Evolutionary conservation across 1,140 invertebrate genomes (phyloP).

Genomic region (Ostrea edulis): DNA sequence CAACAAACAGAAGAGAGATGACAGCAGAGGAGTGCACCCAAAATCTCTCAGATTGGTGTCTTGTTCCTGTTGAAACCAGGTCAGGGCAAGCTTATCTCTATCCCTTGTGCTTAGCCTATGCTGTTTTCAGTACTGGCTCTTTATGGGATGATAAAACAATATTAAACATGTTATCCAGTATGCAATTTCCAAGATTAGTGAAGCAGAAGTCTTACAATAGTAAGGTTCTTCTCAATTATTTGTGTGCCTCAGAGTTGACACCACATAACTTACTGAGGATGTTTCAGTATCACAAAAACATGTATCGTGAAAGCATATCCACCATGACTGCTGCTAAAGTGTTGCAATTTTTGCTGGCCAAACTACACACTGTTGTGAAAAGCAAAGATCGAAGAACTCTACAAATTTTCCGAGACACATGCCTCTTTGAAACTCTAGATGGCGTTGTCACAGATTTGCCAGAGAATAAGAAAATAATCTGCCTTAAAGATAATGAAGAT

Average conservation of each 20-base stretch:
- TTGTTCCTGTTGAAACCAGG: background rate
- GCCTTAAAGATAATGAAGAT: background rate
- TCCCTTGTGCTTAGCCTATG: background rate
- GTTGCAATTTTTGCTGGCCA: background rate
- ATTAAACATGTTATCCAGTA: background rate
- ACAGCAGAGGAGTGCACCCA: background rate
- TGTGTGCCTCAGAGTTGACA: background rate
- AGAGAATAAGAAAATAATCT: background rate
- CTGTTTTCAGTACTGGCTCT: background rate
- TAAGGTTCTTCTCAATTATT: background rate
- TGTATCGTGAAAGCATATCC: background rate
- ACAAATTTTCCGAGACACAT: background rate
- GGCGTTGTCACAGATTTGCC: background rate
- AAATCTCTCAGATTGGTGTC: background rate
- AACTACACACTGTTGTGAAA: background rate
- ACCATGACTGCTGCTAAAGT: background rate
- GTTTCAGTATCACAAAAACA: background rate
- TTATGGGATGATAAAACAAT: background rate
- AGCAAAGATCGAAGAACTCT: background rate
- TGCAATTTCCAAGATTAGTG: background rate
- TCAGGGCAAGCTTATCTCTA: background rate
- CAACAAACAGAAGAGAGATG: background rate
- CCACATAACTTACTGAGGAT: background rate
- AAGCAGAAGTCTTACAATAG: too few species aligned
- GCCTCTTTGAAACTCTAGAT: constrained; percentile 7